Evolutionary conservation across 2,113 vertebrate genomes (phyloP), one percentile per base, ranked within the genome.

Genomic region (Petrocephalus zakoni): DNA sequence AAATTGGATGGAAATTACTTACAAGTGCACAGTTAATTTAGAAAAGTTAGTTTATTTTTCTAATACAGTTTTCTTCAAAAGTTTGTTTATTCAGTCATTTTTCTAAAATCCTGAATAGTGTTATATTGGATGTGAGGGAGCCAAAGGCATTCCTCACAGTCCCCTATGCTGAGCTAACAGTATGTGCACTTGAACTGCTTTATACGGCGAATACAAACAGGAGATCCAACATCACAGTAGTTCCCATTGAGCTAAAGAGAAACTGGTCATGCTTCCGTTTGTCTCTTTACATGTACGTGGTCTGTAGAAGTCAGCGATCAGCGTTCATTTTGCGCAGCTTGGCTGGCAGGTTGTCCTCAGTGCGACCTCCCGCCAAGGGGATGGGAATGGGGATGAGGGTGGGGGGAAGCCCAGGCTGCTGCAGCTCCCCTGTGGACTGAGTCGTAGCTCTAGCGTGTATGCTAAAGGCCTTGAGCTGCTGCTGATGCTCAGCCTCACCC

Each of bases 321-420:
- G 94, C 95, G 37, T 96, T 96, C 93, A 93, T 96, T 93, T 95
- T 94, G 89, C 92, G 90, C 90, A 97, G 90, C 90, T 96, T 97
- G 64, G 94, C 89, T 3, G 96, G 96, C 89, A 97, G 92, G 91
- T 95, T 94, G 90, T 96, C 96, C 88, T 96, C 96, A 1, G 93
- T 88, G 88, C 95, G 93, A 78, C 91, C 53, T 85, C 95, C 94
- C 0, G 89, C 87, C 19, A 81, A 86, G 0, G 0, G 87, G 72
- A 91, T n/a, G 0, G 91, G 25, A 87, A 93, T 91, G 84, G 94
- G 95, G 89, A 90, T 90, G 89, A 87, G 75, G 84, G 90, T 92
- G 0, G 0, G 51, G 21, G 61, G 83, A 7, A 93, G 94, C 92
- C 91, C 95, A 88, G 93, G 92, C 72, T 93, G 93, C 88, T 94